phyloP scores from a whole-genome alignment of 2,888 invertebrate genomes.

The Diabrotica balteata region DNA sequence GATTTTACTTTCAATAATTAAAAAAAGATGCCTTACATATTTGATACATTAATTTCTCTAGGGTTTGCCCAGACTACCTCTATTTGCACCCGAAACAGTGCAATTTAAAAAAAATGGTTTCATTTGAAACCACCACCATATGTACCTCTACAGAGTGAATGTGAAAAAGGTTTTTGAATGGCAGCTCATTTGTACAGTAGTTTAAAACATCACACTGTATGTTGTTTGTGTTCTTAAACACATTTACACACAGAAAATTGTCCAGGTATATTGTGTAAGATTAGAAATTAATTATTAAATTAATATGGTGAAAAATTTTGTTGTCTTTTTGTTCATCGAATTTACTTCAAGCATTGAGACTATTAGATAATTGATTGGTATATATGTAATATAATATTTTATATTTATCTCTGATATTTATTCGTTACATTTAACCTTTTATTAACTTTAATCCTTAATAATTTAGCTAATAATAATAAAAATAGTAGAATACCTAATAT shows the following conservation, averaged over 20 bases:
- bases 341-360: slow-evolving; percentile 31
- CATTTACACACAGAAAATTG: slow-evolving; percentile 35
- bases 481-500: neutral
- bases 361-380: slow-evolving; percentile 30
- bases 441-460: neutral
- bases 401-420: slow-evolving; percentile 29
- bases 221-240: slow-evolving; percentile 44
- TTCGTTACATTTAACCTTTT: slow-evolving; percentile 22
- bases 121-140: slow-evolving; percentile 58
- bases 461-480: too few species aligned
- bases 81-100: slow-evolving; percentile 52
- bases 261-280: slow-evolving; percentile 37
- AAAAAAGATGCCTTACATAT: too few species aligned
- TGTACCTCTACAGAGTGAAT: slow-evolving; percentile 59
- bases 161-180: slow-evolving; percentile 52
- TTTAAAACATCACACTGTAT: slow-evolving; percentile 48
- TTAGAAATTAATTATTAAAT: slow-evolving; percentile 36
- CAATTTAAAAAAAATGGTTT: slow-evolving; percentile 52
- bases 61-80: slow-evolving; percentile 22
- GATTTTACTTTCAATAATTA: too few species aligned
- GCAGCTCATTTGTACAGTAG: slow-evolving; percentile 58
- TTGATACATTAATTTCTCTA: neutral
- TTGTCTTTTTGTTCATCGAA: slow-evolving; percentile 37
- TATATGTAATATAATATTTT: slow-evolving; percentile 36
- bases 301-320: slow-evolving; percentile 36